A percentile compares a stretch with the other conserved stretches of the same genome.
These are phyloP conservation scores for Halictus ligatus DNA, from an alignment of 2,888 invertebrate species.

Conservation along the genomic window DNA sequence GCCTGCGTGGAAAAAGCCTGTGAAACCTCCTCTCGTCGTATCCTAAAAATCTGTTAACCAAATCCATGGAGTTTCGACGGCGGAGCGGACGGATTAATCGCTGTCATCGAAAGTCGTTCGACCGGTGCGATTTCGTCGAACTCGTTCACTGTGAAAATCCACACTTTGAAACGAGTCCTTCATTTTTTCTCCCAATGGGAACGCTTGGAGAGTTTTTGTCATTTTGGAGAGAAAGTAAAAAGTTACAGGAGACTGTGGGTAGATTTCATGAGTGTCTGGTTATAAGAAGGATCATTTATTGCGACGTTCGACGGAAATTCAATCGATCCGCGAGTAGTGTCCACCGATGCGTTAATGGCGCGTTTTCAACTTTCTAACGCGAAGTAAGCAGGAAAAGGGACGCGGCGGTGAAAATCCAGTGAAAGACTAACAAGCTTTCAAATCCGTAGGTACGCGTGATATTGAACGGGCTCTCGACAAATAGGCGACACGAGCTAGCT, in stretches of 20 bases:
- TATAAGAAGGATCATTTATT: slow-evolving; percentile 8
- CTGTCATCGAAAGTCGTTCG: slow-evolving; percentile 41
- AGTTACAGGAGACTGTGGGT: neutral
- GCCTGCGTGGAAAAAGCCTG: slow-evolving; percentile 22
- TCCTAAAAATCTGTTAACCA: slow-evolving; percentile 45
- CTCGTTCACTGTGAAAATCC: slow-evolving; percentile 13
- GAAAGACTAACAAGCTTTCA: slow-evolving; percentile 30
- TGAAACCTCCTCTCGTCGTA: neutral
- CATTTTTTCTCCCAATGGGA: neutral
- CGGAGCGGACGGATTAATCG: slow-evolving; percentile 27
- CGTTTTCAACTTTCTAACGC: slow-evolving; percentile 57
- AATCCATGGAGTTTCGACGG: slow-evolving; percentile 17
- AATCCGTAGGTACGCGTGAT: slow-evolving; percentile 6
- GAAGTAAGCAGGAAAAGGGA: neutral
- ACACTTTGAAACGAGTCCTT: neutral
- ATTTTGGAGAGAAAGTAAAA: neutral
- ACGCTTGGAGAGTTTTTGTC: neutral
- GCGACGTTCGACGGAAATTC: slow-evolving; percentile 5
- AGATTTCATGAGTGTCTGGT: neutral
- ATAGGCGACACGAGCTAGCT: slow-evolving; percentile 17
- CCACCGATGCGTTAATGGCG: slow-evolving; percentile 36
- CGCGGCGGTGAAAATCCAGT: slow-evolving; percentile 36
- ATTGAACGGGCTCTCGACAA: slow-evolving; percentile 1
- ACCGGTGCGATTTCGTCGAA: slow-evolving; percentile 4
- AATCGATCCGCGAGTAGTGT: slow-evolving; percentile 43